These are phyloP conservation scores for Neelides sp. DNA, from an alignment of 1,140 invertebrate species.

Conservation along the genomic window DNA sequence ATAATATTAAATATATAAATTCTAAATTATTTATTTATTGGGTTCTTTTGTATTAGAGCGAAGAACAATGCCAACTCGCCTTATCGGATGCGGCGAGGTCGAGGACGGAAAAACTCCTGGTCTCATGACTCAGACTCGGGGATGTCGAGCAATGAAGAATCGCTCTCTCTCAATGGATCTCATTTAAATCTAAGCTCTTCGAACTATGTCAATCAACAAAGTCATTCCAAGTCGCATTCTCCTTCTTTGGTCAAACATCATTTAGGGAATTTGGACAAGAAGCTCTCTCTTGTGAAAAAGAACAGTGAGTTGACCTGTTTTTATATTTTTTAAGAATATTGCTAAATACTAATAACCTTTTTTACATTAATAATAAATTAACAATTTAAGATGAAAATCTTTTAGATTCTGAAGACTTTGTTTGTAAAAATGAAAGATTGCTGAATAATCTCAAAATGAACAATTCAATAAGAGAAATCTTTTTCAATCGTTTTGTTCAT, in stretches of 20 bases:
- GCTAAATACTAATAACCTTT: background rate
- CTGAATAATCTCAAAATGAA: conserved; percentile 81
- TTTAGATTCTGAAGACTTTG: conserved; percentile 13
- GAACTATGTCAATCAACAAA: background rate
- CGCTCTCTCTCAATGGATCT: conserved; percentile 30
- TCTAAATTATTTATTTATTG: no score
- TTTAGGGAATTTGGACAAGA: no score
- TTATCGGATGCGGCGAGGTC: conserved; percentile 34
- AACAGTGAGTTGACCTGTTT: no score
- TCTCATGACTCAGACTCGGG: conserved; percentile 53
- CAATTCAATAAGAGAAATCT: conserved; percentile 80
- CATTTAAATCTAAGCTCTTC: conserved; percentile 26
- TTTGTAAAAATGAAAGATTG: conserved; percentile 48
- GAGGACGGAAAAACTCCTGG: conserved; percentile 56
- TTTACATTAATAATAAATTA: background rate
- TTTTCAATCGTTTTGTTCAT: conserved; percentile 90
- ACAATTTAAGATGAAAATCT: no score
- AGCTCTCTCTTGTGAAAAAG: no score
- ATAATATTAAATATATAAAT: no score
- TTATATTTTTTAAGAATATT: no score
- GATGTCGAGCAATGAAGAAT: conserved; percentile 40
- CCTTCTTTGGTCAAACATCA: no score
- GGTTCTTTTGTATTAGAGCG: no score
- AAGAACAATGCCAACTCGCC: conserved; percentile 23
- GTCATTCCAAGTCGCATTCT: background rate